Evolutionary conservation across 2,797 vertebrate genomes (phyloP), one percentile per base, ranked within the genome.

Genomic region (Podargus strigoides): DNA sequence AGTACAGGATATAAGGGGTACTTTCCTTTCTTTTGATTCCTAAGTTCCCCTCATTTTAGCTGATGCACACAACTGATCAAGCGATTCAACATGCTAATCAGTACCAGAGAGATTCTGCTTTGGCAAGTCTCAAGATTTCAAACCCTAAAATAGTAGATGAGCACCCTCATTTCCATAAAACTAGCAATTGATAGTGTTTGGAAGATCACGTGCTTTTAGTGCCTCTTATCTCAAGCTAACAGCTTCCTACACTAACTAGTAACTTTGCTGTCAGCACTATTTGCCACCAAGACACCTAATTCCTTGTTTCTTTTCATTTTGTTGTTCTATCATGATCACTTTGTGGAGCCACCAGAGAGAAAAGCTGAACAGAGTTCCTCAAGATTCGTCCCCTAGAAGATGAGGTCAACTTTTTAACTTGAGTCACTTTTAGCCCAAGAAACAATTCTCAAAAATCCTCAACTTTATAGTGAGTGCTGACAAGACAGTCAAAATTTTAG

Each of bases 11-110:
- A 66, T 80, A 90, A 77, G 67, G 52, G n/a, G 30, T 89, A 93
- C 96, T 89, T 92, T 93, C 94, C 85, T 91, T 63, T 78, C 87
- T 91, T 95, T 93, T 90, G 64, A 95, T 94, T 94, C 91, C 52
- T 39, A 67, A 89, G 41, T 95, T 95, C 75, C 75, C 72, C 73
- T 89, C 82, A 85, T 95, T 96, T 91, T 64, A 94, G 93, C 93
- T 94, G 82, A 92, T 87, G 93, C 68, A 77, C 46, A 67, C 78
- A 83, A 75, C 66, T 75, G 70, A 95, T 79, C 70, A 69, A 94
- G 76, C 75, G 72, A 95, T 92, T 95, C 85, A 91, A 84, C 82
- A 78, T 75, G 72, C 87, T 88, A 87, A 94, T 96, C 78, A 95
- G 85, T 67, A 85, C 19, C 52, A 64, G 44, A 74, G 41, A 89